A percentile compares a stretch with the other conserved stretches of the same genome.
These are phyloP conservation scores for Lota lota DNA, from an alignment of 2,113 vertebrate species.

Conservation along the genomic window DNA sequence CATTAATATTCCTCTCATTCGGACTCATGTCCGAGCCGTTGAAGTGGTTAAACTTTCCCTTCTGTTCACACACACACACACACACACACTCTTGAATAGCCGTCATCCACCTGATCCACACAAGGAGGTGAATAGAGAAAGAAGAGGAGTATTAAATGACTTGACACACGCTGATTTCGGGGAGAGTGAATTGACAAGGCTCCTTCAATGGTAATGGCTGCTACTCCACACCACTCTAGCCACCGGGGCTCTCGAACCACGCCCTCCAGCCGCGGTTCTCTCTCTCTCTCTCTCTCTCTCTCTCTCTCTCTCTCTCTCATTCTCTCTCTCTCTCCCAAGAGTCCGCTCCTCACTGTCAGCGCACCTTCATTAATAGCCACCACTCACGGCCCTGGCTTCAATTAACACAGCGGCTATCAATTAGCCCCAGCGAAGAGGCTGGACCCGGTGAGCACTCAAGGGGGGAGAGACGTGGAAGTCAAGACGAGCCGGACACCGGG, in stretches of 20 bases:
- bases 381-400: conserved; percentile 65
- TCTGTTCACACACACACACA: neutral
- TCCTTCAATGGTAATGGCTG: conserved; percentile 40
- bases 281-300: no score
- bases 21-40: conserved; percentile 17
- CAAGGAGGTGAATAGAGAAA: no score
- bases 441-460: conserved; percentile 35
- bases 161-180: no score
- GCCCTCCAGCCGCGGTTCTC: no score
- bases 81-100: conserved; percentile 12
- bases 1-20: conserved; percentile 20
- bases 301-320: no score
- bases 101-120: no score
- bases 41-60: conserved; percentile 34
- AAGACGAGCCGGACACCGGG: neutral
- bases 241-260: neutral
- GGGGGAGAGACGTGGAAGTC: conserved; percentile 29
- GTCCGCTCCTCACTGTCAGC: conserved; percentile 58
- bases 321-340: conserved; percentile 44
- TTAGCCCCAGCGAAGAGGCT: conserved; percentile 49
- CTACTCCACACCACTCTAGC: conserved; percentile 27
- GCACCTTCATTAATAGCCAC: conserved; percentile 68
- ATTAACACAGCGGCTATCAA: conserved; percentile 70
- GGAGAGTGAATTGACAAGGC: conserved; percentile 25
- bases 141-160: no score